These are phyloP conservation scores for Charaxes varanes DNA, from an alignment of 1,140 invertebrate species.

Conservation along the genomic window DNA sequence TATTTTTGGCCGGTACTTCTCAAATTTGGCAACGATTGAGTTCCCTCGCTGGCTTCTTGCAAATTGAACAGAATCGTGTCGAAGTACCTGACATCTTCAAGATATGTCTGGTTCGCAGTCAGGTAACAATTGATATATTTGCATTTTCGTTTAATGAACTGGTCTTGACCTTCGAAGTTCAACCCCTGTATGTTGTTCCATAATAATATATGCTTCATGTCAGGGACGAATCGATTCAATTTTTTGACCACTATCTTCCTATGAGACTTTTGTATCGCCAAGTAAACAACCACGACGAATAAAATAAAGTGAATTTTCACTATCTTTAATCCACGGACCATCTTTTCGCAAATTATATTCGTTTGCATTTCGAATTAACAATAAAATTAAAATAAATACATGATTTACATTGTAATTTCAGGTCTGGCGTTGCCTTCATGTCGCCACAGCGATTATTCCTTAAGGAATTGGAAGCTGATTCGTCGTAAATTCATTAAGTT, in stretches of 20 bases:
- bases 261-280: conserved; percentile 16
- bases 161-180: conserved; percentile 31
- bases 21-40: conserved; percentile 23
- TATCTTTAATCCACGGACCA: too few relatives aligned
- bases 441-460: too few relatives aligned
- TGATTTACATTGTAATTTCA: too few relatives aligned
- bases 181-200: conserved; percentile 34
- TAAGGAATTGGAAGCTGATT: too few relatives aligned
- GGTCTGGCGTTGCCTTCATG: too few relatives aligned
- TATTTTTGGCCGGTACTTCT: conserved; percentile 57
- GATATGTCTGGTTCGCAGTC: conserved; percentile 39
- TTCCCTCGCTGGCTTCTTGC: conserved; percentile 27
- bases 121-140: conserved; percentile 43
- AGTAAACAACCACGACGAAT: conserved; percentile 9
- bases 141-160: conserved; percentile 37
- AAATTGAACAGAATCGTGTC: conserved; percentile 61
- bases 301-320: conserved; percentile 19
- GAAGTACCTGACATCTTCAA: conserved; percentile 46
- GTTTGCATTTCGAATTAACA: too few relatives aligned
- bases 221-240: conserved; percentile 31
- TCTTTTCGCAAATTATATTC: too few relatives aligned
- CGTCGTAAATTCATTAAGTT: too few relatives aligned
- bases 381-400: too few relatives aligned
- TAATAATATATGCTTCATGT: conserved; percentile 42
- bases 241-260: conserved; percentile 20